Percentiles rank a stretch among this genome's conserved stretches.
Conservation (phyloP, 2,888 invertebrate genomes). For the Polyommatus iphigenia region DNA sequence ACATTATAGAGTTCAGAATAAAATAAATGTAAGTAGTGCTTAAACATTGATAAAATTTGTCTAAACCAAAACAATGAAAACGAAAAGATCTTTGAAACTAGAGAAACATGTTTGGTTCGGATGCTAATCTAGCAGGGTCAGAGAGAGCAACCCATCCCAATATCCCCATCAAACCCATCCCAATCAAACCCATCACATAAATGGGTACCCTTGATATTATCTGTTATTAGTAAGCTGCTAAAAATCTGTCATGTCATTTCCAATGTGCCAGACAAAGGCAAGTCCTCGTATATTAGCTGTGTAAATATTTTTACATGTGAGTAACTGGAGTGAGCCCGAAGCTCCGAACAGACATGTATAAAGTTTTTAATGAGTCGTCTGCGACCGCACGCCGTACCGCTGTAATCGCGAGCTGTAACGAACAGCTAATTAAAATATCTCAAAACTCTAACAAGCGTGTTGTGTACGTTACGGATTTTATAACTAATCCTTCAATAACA, state of each 20-base stretch:
- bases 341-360: background rate
- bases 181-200: too few species aligned
- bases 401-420: background rate
- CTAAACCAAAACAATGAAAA: too few species aligned
- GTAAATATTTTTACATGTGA: background rate
- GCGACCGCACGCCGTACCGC: background rate
- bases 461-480: background rate
- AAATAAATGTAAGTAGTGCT: background rate
- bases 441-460: background rate
- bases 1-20: background rate
- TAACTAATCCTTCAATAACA: background rate
- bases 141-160: too few species aligned
- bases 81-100: too few species aligned
- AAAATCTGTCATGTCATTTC: too few species aligned
- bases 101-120: too few species aligned
- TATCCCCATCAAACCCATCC: too few species aligned
- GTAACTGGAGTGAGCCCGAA: background rate
- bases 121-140: too few species aligned
- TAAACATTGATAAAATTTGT: too few species aligned
- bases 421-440: background rate
- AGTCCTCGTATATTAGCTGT: background rate
- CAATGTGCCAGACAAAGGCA: background rate
- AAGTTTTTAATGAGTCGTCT: background rate
- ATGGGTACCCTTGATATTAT: too few species aligned
- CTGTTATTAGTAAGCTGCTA: too few species aligned